Evolutionary conservation across 2,113 vertebrate species (phyloP), one percentile per base, ranked within the genome.

Genomic region (Phaethon lepturus): DNA sequence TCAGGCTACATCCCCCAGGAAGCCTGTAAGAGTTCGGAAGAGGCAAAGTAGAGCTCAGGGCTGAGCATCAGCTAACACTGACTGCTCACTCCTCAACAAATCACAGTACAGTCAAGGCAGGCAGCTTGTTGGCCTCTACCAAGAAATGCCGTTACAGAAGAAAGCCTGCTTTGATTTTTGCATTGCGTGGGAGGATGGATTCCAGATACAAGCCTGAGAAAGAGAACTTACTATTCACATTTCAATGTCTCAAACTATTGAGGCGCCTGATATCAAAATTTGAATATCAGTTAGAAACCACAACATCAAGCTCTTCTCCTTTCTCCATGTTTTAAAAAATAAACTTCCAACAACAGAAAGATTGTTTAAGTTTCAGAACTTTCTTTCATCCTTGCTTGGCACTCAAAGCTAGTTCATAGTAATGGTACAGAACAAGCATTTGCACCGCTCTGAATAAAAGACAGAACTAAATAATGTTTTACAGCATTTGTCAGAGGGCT

Each of bases 321-420:
- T 95, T 56, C 26, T 86, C 56, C 69, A 18, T 42, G 50, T 77
- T 92, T 90, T 56, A 84, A 95, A 97, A 97, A 91, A 95, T 71
- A 94, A 84, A 78, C 31, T 86, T 89, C 52, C 64, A 97, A 75
- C 22, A 83, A 53, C 20, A 60, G 35, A 89, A 42, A 12, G 23
- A 42, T 58, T 81, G 17, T 72, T 88, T 63, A 90, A 71, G 7
- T 75, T 96, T 95, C 50, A 86, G n/a, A 92, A 88, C 23, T 66
- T 82, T 35, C 60, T 75, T 74, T 68, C 45, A 42, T 50, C 33
- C 71, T 86, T 92, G 11, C 49, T 38, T 88, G 33, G 47, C 22
- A 69, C 29, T 88, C 38, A 63, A 82, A 62, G 25, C n/a, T 44
- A 35, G 16, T 26, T 93, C 49, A 60, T 6, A 77, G 22, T 67